Base-by-base conservation (phyloP, 92 coral and sea anemone species). In the Palythoa heliodiscus region DNA sequence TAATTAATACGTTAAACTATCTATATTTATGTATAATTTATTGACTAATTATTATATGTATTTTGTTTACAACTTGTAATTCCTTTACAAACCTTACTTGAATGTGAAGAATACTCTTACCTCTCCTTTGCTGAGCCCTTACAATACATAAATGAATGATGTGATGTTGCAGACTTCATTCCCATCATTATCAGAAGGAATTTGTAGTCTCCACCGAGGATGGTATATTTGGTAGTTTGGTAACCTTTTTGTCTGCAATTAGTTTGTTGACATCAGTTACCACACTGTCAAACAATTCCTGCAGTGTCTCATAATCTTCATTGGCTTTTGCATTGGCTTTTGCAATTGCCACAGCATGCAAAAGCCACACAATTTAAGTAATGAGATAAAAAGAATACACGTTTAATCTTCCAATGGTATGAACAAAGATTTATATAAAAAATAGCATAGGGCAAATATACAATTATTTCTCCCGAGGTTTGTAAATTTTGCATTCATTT, bases 101-200 rank as follows among this genome's bases (percentile, higher is more conserved):
- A 52, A 52, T 52, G 55, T 5, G 76, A 16, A 71, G 1, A 8
- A 38, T 37, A 43, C 0, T 17, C 11, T 39, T 73, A 73, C 77
- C 77, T 73, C 47, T 39, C 77, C 77, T 73, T 43, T 73, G 77
- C 55, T 25, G 77, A 73, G 52, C 77, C 53, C 39, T 40, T 73
- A 54, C 77, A 43, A 22, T 73, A 73, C 5, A 74, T 74, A n/a
- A n/a, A 25, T 4, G 60, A 74, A 19, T 43, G 16, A 12, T 39
- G 4, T 0, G 77, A 43, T 5, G 58, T 73, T 37, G 77, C 77
- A 0, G 77, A 73, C 52, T 73, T 73, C 77, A 73, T 73, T 20
- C 77, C 77, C 47, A 73, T 3, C 77, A 73, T 73, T n/a, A 40
- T 19, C 0, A 73, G 77, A 7, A 73, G 55, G 11, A 52, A 52